Conservation (phyloP, 2,113 vertebrate genomes). For the Sclerurus mexicanus region DNA sequence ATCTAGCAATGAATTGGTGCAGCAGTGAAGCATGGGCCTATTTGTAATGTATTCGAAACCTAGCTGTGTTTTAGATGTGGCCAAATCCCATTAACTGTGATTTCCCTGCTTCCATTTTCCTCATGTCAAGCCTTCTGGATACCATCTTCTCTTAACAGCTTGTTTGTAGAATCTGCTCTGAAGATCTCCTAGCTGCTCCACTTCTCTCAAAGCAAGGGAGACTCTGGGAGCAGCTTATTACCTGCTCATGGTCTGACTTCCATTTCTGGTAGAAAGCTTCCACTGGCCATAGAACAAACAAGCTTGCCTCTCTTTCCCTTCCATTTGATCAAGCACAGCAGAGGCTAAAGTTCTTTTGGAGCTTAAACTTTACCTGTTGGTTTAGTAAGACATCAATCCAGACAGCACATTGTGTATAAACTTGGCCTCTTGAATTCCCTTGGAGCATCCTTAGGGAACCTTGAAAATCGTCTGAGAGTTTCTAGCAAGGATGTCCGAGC, state of each 20-base stretch:
- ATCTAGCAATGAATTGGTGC: slow-evolving; percentile 21
- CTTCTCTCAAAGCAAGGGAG: neutral
- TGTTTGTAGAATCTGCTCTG: neutral
- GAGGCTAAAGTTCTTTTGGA: neutral
- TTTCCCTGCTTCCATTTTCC: slow-evolving; percentile 37
- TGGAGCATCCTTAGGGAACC: neutral
- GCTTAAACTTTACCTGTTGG: neutral
- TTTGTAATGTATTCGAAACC: slow-evolving; percentile 25
- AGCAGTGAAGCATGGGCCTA: neutral
- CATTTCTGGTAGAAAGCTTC: neutral
- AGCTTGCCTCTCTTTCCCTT: neutral
- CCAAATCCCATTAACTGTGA: slow-evolving; percentile 52
- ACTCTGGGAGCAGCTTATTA: neutral
- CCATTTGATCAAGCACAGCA: fast-evolving
- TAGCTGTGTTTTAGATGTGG: neutral
- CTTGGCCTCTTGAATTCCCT: neutral
- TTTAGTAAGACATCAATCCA: neutral
- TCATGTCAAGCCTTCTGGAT: slow-evolving; percentile 50
- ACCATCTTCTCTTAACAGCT: neutral
- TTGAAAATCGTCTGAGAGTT: neutral
- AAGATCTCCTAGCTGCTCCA: neutral
- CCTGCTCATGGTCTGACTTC: neutral
- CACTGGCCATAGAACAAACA: fast-evolving
- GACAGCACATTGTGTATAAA: neutral
- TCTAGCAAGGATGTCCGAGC: neutral